Evolutionary conservation across 53 echinoderm and acorn worm genomes (phyloP).

Genomic region (Glandiceps talaboti): DNA sequence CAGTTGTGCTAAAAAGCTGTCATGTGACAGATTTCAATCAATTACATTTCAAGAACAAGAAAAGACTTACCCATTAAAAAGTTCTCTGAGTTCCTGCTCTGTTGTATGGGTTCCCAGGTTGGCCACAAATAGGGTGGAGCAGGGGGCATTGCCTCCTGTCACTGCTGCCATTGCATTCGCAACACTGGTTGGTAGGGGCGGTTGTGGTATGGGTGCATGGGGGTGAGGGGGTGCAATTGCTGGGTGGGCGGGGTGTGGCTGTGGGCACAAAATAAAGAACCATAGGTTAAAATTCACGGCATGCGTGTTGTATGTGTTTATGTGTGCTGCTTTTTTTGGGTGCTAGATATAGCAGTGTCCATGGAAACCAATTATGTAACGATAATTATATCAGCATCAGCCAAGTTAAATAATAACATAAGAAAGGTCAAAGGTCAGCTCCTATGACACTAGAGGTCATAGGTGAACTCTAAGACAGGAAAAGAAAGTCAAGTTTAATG

Average conservation of each 20-base stretch:
- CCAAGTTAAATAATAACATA: no score
- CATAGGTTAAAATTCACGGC: neutral
- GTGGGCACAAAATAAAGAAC: conserved; percentile 42
- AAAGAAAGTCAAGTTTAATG: no score
- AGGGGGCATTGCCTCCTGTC: conserved; percentile 87
- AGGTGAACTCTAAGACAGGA: no score
- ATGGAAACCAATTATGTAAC: no score
- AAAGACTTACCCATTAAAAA: conserved; percentile 97
- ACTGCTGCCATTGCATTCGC: conserved; percentile 84
- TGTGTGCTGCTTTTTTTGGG: no score
- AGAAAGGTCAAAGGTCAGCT: no score
- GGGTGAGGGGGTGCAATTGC: conserved; percentile 95
- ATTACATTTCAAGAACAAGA: neutral
- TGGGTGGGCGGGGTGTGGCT: conserved; percentile 98
- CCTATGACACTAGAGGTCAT: no score
- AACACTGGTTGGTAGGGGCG: conserved; percentile 83
- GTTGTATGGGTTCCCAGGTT: conserved; percentile 95
- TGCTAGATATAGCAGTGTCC: no score
- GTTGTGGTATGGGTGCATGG: conserved; percentile 98
- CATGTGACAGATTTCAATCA: neutral
- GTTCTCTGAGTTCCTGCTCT: conserved; percentile 88
- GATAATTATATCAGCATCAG: no score
- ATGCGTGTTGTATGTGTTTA: no score
- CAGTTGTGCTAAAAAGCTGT: no score
- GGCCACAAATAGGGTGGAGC: conserved; percentile 98